A percentile compares a stretch with the other conserved stretches of the same genome.
These are phyloP conservation scores for Norana najaformis DNA, from an alignment of 2,888 invertebrate species.

Conservation along the genomic window DNA sequence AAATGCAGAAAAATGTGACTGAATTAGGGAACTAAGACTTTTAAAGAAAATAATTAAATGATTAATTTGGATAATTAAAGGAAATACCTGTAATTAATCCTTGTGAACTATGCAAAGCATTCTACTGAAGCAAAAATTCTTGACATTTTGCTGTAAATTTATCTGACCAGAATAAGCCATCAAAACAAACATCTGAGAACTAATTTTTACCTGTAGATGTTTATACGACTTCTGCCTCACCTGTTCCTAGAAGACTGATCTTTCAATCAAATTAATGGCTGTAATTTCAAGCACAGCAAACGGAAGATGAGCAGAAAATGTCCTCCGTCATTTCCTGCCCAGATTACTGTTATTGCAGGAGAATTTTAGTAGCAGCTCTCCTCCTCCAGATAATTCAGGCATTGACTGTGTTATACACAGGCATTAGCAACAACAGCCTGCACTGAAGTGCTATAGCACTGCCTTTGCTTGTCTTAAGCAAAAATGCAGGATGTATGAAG, in stretches of 20 bases:
- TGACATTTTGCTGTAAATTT: not conserved
- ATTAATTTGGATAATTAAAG: no score
- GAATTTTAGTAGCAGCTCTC: not conserved
- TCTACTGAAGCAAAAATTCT: not conserved
- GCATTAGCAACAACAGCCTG: not conserved
- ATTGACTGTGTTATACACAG: not conserved
- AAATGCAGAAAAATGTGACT: not conserved
- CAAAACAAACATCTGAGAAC: not conserved
- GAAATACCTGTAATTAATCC: no score
- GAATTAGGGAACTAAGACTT: not conserved
- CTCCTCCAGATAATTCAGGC: not conserved
- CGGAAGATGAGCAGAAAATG: not conserved
- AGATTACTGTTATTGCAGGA: not conserved
- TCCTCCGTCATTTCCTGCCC: not conserved
- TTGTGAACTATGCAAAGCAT: not conserved
- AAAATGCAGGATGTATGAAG: not conserved
- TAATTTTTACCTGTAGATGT: not conserved
- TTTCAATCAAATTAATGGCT: not conserved
- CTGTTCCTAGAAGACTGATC: not conserved
- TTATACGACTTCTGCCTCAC: not conserved
- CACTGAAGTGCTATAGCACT: not conserved
- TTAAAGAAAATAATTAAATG: no score
- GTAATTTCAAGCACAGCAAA: conserved; percentile 2
- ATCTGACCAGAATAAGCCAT: not conserved
- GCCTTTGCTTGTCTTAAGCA: not conserved